Evolutionary conservation across 1,140 invertebrate genomes (phyloP).

Genomic region (Drosophila nannoptera): DNA sequence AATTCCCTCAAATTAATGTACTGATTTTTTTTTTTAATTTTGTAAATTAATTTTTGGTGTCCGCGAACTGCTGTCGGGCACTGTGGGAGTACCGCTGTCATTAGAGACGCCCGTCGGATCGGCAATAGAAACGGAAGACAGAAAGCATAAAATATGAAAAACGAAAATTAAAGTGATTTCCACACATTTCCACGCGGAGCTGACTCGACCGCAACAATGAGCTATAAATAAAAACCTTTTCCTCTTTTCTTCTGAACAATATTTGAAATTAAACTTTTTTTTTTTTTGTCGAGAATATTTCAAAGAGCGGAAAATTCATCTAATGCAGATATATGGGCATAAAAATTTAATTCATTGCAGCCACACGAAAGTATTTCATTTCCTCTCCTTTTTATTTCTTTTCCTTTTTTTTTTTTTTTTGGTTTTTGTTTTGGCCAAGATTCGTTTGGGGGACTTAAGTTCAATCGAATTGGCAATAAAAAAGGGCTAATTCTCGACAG

Average conservation of each 20-base stretch:
- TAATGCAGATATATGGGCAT: not conserved
- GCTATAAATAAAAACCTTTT: slow-evolving; percentile 52
- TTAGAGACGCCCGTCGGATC: slow-evolving; percentile 57
- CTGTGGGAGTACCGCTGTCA: slow-evolving; percentile 57
- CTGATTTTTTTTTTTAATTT: slow-evolving; percentile 19
- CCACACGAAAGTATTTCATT: slow-evolving; percentile 10
- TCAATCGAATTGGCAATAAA: slow-evolving; percentile 72
- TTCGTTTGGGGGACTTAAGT: slow-evolving; percentile 47
- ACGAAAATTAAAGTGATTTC: slow-evolving; percentile 66
- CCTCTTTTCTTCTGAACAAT: slow-evolving; percentile 32
- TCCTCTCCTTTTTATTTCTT: slow-evolving; percentile 16
- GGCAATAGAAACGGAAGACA: slow-evolving; percentile 32
- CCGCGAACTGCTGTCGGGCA: not conserved
- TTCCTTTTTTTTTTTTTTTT: slow-evolving; percentile 17
- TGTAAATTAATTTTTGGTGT: not conserved
- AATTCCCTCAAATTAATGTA: slow-evolving; percentile 15
- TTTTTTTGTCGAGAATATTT: slow-evolving; percentile 46
- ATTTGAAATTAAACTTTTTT: slow-evolving; percentile 26
- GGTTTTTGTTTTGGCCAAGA: slow-evolving; percentile 27
- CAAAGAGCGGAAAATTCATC: slow-evolving; percentile 16
- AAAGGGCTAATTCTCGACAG: slow-evolving; percentile 62
- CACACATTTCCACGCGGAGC: slow-evolving; percentile 51
- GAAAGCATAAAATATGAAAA: slow-evolving; percentile 36
- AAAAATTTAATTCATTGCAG: slow-evolving; percentile 29
- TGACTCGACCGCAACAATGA: slow-evolving; percentile 66